Evolutionary conservation across 92 coral and sea anemone genomes (phyloP).

Genomic region (Palythoa heliodiscus): DNA sequence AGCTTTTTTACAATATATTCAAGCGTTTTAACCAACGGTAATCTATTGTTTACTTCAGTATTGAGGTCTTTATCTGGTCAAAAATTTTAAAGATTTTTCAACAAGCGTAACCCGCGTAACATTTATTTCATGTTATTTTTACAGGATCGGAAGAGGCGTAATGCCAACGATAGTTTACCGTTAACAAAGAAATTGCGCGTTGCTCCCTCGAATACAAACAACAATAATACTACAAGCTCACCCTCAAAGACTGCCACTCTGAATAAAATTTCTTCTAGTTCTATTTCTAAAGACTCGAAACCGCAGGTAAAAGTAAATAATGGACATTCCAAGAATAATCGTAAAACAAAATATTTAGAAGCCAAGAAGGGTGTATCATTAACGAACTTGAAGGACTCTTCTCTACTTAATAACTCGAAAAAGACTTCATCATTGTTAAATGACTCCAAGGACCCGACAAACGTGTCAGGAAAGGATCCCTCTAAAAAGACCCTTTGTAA

Average conservation of each 20-base stretch:
- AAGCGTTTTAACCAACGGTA: no score
- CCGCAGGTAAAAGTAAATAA: constrained; percentile 14
- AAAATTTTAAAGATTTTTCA: no score
- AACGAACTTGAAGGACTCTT: constrained; percentile 9
- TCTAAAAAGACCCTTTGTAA: constrained; percentile 2
- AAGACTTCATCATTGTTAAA: background rate
- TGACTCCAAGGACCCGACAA: background rate
- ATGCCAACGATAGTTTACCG: constrained; percentile 51
- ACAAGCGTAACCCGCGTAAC: background rate
- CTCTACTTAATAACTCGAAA: constrained; percentile 1
- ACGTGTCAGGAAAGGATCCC: constrained; percentile 9
- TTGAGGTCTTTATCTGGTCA: no score
- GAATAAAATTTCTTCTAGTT: constrained; percentile 19
- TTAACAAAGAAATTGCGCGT: constrained; percentile 83
- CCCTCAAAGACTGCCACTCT: constrained; percentile 18
- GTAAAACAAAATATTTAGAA: constrained; percentile 32
- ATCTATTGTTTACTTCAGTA: no score
- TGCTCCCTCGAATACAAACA: constrained; percentile 69
- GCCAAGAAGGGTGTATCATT: constrained; percentile 32
- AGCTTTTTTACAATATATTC: no score
- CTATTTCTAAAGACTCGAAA: constrained; percentile 22
- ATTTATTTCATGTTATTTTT: background rate
- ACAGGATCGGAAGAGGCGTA: constrained; percentile 41
- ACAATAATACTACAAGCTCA: constrained; percentile 56
- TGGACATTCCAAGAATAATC: constrained; percentile 22